These are phyloP conservation scores for Ifrita kowaldi DNA, from an alignment of 2,113 vertebrate species.

Conservation along the genomic window DNA sequence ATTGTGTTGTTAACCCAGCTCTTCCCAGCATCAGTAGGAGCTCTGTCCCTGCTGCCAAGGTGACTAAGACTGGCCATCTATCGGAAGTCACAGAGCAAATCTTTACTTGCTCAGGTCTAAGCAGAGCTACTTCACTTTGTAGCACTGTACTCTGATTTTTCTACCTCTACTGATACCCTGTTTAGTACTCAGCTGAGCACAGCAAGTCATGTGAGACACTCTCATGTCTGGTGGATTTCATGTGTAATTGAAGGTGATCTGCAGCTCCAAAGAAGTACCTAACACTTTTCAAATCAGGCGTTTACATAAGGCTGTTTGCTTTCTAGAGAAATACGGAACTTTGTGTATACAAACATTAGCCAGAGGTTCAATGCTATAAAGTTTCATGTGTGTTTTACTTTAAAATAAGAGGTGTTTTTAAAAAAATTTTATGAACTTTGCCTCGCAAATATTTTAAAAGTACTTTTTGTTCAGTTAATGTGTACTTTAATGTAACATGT, in stretches of 20 bases:
- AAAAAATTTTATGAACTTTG: background rate
- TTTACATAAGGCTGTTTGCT: background rate
- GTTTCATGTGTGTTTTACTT: background rate
- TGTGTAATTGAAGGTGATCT: background rate
- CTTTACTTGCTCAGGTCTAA: background rate
- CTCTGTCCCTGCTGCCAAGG: background rate
- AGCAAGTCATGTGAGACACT: background rate
- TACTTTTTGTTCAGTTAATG: background rate
- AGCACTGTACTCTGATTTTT: background rate
- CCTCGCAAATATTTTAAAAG: background rate
- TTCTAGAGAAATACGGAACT: background rate
- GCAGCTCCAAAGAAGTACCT: background rate
- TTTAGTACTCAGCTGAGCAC: background rate
- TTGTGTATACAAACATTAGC: background rate
- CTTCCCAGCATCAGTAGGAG: background rate
- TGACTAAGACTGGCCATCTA: background rate
- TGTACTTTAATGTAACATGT: background rate
- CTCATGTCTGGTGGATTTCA: background rate
- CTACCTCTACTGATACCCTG: background rate
- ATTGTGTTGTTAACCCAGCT: background rate
- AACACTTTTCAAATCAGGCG: background rate
- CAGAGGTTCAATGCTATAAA: background rate
- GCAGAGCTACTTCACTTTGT: background rate
- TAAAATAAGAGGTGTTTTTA: background rate
- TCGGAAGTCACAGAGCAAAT: background rate